These are phyloP conservation scores for Cephalopterus ornatus DNA, from an alignment of 2,113 vertebrate species.

Conservation along the genomic window DNA sequence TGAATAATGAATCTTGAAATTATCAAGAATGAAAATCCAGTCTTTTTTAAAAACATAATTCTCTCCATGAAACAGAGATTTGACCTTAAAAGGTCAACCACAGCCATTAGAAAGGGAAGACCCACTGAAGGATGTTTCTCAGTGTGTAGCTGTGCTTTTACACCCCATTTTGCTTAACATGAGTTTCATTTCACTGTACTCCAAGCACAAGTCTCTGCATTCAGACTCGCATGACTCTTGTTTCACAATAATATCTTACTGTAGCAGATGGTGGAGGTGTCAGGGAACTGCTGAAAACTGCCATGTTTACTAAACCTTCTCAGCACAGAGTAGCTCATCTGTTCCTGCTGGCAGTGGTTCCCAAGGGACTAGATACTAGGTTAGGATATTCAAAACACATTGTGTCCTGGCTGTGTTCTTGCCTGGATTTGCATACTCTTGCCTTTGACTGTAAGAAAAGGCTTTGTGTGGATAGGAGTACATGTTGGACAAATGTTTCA, in stretches of 20 bases:
- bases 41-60: neutral
- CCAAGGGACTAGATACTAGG: neutral
- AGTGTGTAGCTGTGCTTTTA: neutral
- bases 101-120: neutral
- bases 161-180: neutral
- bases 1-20: neutral
- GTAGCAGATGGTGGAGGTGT: constrained; percentile 29
- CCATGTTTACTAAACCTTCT: constrained; percentile 14
- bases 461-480: neutral
- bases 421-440: neutral
- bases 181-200: neutral
- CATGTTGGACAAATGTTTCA: neutral
- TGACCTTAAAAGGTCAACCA: neutral
- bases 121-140: neutral
- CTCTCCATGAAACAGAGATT: neutral
- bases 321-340: constrained; percentile 12
- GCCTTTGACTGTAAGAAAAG: neutral
- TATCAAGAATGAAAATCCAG: neutral
- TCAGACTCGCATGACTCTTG: neutral
- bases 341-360: constrained; percentile 18
- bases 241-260: neutral
- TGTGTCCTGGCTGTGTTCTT: neutral
- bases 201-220: neutral
- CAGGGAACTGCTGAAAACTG: constrained; percentile 35
- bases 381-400: neutral